Percentiles rank a stretch among this genome's conserved stretches.
Evolutionary conservation across 2,888 invertebrate genomes (phyloP).

Genomic region (Hirtodrosophila trivittata): DNA sequence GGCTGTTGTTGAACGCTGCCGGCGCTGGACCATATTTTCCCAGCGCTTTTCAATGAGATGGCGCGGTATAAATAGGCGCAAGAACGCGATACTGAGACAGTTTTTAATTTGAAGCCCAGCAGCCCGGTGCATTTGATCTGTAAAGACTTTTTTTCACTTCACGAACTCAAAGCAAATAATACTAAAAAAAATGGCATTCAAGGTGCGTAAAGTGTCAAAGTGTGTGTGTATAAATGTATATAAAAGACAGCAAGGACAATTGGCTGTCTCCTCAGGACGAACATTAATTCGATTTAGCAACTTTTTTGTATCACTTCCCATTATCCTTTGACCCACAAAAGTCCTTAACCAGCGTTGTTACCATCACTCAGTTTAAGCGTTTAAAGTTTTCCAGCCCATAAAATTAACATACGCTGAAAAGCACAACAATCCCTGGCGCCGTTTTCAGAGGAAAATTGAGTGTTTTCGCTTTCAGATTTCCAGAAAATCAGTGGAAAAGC

Average conservation of each 20-base stretch:
- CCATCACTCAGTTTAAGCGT: too few species aligned
- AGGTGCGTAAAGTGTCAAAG: constrained; percentile 64
- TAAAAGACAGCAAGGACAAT: too few species aligned
- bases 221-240: constrained; percentile 9
- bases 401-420: too few species aligned
- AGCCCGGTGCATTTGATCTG: constrained; percentile 28
- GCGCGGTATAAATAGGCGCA: constrained; percentile 72
- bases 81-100: constrained; percentile 74
- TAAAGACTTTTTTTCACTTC: constrained; percentile 43
- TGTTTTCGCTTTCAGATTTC: too few species aligned
- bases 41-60: constrained; percentile 39
- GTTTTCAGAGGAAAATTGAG: too few species aligned
- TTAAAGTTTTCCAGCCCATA: too few species aligned
- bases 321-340: too few species aligned
- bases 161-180: constrained; percentile 16
- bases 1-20: constrained; percentile 23
- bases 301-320: too few species aligned
- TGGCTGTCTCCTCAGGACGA: too few species aligned
- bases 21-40: constrained; percentile 53
- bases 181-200: constrained; percentile 70
- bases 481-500: too few species aligned
- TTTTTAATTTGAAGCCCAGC: constrained; percentile 61
- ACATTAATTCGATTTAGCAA: neutral
- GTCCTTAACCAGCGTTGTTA: too few species aligned
- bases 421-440: too few species aligned